Base-by-base conservation (phyloP, 2,113 vertebrate species). In the Hiodon tergisus region DNA sequence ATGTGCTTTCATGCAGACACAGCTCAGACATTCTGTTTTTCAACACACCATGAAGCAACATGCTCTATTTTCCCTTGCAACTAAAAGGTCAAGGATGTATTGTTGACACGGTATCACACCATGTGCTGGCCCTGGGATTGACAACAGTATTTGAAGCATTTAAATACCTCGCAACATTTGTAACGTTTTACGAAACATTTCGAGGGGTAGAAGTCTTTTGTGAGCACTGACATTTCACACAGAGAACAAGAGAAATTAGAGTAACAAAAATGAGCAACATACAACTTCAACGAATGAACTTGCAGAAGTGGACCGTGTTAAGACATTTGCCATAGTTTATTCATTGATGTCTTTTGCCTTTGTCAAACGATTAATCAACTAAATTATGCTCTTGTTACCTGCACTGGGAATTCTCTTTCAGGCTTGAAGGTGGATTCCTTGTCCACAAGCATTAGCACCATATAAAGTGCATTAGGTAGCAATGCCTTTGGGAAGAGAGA, bases 381-480 rank as follows among this genome's bases (percentile, higher is more conserved):
- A 9, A 2, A 47, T 11, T 5, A 6, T 7, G 47, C 6, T 46
- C 48, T 62, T 17, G 76, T 85, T 86, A 94, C 93, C 87, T 92
- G 92, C 61, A 91, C 58, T 55, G 68, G 31, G 16, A 87, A 51
- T 69, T 92, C 92, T 80, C 87, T 83, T 67, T 94, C 92, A 8
- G 83, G 81, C 79, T 87, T 92, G 73, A 85, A 83, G 16, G 87
- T 68, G 17, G 83, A 79, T 54, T 94, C 93, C 73, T 93, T 93
- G 80, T 94, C 92, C 79, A 87, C 82, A 77, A 94, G 81, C 67
- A 93, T 79, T 72, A 94, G 78, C 77, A 91, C 80, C 0, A 81
- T 88, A 50, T 91, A 90, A 88, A 94, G 88, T 90, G 89, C 88
- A 83, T 90, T 89, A 77, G 91, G 89, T 80, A 82, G 55, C 17